Evolutionary conservation across 2,888 invertebrate genomes (phyloP), one percentile per base, ranked within the genome.

Genomic region (Agrilus cyanescens): DNA sequence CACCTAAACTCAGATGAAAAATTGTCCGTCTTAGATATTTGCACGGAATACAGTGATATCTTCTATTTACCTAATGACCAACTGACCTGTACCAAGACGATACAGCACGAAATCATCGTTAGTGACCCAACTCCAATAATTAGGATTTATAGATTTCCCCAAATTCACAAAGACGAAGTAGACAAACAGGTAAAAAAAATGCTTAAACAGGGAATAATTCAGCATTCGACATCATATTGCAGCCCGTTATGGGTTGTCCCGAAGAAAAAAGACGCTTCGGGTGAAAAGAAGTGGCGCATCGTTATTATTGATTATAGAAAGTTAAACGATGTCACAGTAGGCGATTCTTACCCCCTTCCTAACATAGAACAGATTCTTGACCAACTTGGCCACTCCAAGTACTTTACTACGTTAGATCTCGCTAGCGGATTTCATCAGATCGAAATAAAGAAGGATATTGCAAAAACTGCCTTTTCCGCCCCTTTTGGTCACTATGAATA

Each of bases 181-280:
- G 13, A 41, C 32, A 12, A 8, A 12, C 41, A 41, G 32, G 37
- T 41, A 6, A 18, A 2, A 13, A 41, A 41, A 16, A 41, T 41
- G 41, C 16, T 41, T 10, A 12, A 30, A 16, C 29, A 41, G 10
- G 8, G 25, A 12, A 41, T 41, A 18, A 41, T 41, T 12, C 10
- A 37, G 32, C 32, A 31, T 8, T 12, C 12, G 3, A 25, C 30
- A 41, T 37, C 45, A 3, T 45, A 30, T 15, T 34, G 29, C 29
- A n/a, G 14, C 12, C 41, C 41, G 14, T 34, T 45, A 5, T 38
- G 41, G 35, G 30, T 40, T 7, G 40, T 40, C 15, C 41, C 43
- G 10, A 42, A 42, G 35, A 32, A 44, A 44, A 10, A 16, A 12
- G 13, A 37, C 18, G 12, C 10, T 37, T 15, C 15, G 16, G 13